Base-by-base conservation (phyloP, 2,888 invertebrate genomes). In the Cephalotes varians region DNA sequence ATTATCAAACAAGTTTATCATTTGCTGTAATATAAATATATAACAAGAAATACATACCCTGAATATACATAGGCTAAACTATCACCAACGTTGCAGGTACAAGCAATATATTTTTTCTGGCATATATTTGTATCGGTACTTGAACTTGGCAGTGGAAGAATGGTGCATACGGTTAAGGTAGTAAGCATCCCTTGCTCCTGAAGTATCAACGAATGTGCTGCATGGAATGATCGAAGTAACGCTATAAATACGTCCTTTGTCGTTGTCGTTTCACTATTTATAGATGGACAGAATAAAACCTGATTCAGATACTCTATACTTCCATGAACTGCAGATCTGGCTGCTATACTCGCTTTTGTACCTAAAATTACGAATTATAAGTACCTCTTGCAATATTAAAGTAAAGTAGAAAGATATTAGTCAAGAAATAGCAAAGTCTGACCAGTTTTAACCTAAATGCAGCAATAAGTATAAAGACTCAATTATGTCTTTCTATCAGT, bases 11-110 rank as follows among this genome's bases (percentile, higher is more conserved):
- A 4, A 31, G 1, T 6, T 21, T 28, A 15, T 28, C 54, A 25
- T 34, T 0, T 18, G 3, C 2, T 40, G 5, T 3, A 49, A 34
- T 34, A 25, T 34, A 18, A 37, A 9, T 21, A 37, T 9, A 12
- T 60, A 44, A 25, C 44, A 64, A 44, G 40, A 25, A 31, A 25
- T 40, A 51, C 47, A 34, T 95, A 96, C 92, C 96, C 96, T 12
- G 96, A 96, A 95, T 98, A 98, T 81, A 98, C 97, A 93, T 98
- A 98, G n/a, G 98, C 98, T 87, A 98, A 95, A 64, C 97, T 98
- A 93, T 98, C 98, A 0, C 98, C 98, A 28, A 98, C 98, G 94
- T 98, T 98, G 93, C 98, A 98, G 69, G 97, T 97, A 93, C 98
- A 98, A 54, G 97, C 97, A 65, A 97, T 95, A 92, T 96, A 97